Evolutionary conservation across 2,888 invertebrate species (phyloP), one percentile per base, ranked within the genome.

Genomic region (Eilema caniola): DNA sequence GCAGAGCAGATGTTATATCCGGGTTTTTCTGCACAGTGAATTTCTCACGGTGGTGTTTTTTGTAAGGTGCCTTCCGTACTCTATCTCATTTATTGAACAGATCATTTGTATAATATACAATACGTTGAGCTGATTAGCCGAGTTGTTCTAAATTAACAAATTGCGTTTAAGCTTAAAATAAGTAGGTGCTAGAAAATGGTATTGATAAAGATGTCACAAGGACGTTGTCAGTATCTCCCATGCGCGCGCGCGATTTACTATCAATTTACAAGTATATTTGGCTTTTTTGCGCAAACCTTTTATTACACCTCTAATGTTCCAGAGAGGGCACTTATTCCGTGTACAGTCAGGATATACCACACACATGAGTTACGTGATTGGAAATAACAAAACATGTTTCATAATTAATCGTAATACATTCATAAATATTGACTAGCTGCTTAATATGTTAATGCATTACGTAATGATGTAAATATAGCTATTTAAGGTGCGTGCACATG

Each of bases 1-100:
- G 80, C 80, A 83, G 80, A 87, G 82, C 92, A 93, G 89, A 92
- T 93, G 92, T 87, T 77, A 82, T 81, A 86, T 89, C 85, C 86
- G 86, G 86, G 79, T 88, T 92, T 89, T 88, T 88, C 80, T 84
- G 78, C 74, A 72, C 76, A 84, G 79, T 78, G 76, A 83, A 87
- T 81, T 86, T 89, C 89, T 87, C 90, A 88, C 90, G 86, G 84
- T 82, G 62, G 60, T 60, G 70, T 79, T 84, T 83, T 80, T 80
- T 28, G 28, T 28, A 60, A 59, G 24, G 4, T 24, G 25, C 23
- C 7, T 24, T 57, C 24, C 12, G 14, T 59, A 59, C 16, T 59
- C 5, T 25, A 59, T 16, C 47, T 47, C 2, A 47, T 20, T 47
- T 47, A 47, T 47, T 47, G 47, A 47, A 47, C 47, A 47, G 20